Evolutionary conservation across 2,113 vertebrate species (phyloP), one percentile per base, ranked within the genome.

Genomic region (Atractosteus spatula): DNA sequence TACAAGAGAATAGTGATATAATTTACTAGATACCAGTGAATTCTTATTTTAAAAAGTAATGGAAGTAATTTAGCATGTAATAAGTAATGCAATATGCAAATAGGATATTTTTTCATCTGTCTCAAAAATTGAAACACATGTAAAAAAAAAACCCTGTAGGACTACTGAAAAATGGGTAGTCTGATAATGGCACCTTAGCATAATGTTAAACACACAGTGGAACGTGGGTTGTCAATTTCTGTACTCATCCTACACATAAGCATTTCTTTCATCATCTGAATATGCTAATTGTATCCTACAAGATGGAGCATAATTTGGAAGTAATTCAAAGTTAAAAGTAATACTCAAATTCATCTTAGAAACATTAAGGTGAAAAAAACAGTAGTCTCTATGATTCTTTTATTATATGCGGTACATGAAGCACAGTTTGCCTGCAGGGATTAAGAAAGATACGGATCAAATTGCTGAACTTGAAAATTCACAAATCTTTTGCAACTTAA

Each of bases 391-490:
- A 29, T 29, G 29, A 64, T 76, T 16, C 69, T 73, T 7, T 5
- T 71, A 51, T 57, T 17, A 4, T 41, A 62, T 71, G 74, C 44
- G 61, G 0, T 66, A 42, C 41, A 56, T 71, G 54, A 6, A 65
- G 8, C 59, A 74, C 16, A 70, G 47, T 81, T 79, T 78, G 14
- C 62, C 66, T 41, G 42, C 51, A 76, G 70, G 73, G 73, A 73
- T 73, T 83, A 70, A 2, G 71, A 68, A 62, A 51, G 1, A 79
- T 81, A 83, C 77, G 67, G n/a, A 83, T 61, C 12, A 4, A 8
- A 76, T 66, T 64, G 73, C 51, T 66, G 66, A 70, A 80, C 62
- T 57, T 6, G 12, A 80, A 72, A 71, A 74, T 55, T 41, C 71
- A 17, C 69, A 45, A 71, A 62, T 71, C 41, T 71, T 59, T 70